Evolutionary conservation across 2,113 vertebrate species (phyloP), one percentile per base, ranked within the genome.

Genomic region (Calyptommatus sinebrachiatus): DNA sequence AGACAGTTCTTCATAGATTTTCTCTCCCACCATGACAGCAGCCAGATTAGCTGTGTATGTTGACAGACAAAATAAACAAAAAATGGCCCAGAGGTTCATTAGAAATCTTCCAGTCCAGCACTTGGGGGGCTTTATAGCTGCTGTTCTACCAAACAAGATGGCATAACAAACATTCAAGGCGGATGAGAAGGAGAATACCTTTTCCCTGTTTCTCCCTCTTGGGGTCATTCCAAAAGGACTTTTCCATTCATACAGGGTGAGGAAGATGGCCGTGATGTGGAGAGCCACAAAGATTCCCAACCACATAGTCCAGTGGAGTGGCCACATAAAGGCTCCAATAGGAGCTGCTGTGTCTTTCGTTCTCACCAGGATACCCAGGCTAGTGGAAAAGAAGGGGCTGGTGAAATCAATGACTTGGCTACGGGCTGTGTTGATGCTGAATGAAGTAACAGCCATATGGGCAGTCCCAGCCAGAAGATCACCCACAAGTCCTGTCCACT

Each of bases 11-110:
- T 97, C 96, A 71, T 96, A 96, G 79, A 96, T 97, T 88, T 97
- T 97, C 88, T 96, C 97, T 84, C 97, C 97, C 29, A 97, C 97
- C 97, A 97, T 97, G 79, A 97, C 96, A 45, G 96, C 97, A 84
- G 97, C 94, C 86, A 96, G 89, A 89, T 97, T 97, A 31, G 96
- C 96, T 1, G 96, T 97, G 80, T 97, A 96, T 0, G 95, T 95
- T 0, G 96, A 97, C 84, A 97, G 92, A 87, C 96, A 97, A 92
- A 97, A 96, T 78, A 97, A 93, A 90, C 96, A 97, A 87, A 97
- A 97, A 86, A 97, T 96, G 83, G 96, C 96, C 96, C 96, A 97
- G n/a, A 97, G 94, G 81, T 96, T 96, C 96, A 97, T 96, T 78
- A 97, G 91, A 91, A 97, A 96, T 35, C 96, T 94, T 88, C 96